Conservation (phyloP, 1,140 invertebrate species). For the Pararge aegeria region DNA sequence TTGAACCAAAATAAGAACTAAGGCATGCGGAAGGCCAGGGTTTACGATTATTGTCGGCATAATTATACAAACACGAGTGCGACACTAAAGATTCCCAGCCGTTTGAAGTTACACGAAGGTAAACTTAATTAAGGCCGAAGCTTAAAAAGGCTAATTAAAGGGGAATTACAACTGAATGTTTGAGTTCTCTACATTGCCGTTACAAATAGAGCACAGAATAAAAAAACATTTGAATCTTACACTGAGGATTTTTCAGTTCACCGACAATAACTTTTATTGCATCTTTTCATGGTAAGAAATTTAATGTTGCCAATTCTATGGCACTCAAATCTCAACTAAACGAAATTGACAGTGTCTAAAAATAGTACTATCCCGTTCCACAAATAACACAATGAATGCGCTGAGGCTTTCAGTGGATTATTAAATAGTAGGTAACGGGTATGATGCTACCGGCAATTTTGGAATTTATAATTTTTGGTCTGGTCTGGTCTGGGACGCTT, state of each 20-base stretch:
- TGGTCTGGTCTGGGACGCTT: no score
- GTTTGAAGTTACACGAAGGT: conserved; percentile 19
- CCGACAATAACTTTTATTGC: no score
- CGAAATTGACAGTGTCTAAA: no score
- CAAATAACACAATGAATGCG: no score
- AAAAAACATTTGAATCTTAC: background rate
- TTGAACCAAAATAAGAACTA: conserved; percentile 14
- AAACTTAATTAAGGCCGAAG: conserved; percentile 23
- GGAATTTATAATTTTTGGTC: no score
- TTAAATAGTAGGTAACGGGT: no score
- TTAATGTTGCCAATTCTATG: no score
- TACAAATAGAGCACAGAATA: background rate
- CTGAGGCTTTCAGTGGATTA: no score
- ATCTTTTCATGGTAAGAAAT: no score
- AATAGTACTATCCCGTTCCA: no score
- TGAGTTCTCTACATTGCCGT: background rate
- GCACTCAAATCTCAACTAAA: no score
- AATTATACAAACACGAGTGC: conserved; percentile 20
- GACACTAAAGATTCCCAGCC: conserved; percentile 19
- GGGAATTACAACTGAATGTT: conserved; percentile 3
- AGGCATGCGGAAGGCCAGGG: conserved; percentile 11
- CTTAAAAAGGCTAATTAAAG: conserved; percentile 16
- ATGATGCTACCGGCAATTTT: no score
- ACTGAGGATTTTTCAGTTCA: background rate
- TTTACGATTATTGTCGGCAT: conserved; percentile 32